These are phyloP conservation scores for Argyrosomus regius DNA, from an alignment of 2,797 vertebrate genomes.

Conservation along the genomic window DNA sequence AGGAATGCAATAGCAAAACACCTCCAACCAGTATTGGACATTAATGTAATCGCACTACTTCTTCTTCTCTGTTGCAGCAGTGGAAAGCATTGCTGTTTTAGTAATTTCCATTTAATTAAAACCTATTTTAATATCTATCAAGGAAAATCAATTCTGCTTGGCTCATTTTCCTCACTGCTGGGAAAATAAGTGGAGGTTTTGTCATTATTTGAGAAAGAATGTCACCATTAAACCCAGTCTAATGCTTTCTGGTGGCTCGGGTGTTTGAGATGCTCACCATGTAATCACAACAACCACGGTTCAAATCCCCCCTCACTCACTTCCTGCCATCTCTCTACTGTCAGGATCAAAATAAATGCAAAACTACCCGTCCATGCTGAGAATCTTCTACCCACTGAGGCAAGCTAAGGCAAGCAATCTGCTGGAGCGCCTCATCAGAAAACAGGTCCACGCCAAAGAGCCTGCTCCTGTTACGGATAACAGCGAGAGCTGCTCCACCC, in stretches of 20 bases:
- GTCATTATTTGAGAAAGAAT: conserved; percentile 17
- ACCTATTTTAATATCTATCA: conserved; percentile 8
- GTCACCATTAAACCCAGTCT: not conserved
- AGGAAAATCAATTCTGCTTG: not conserved
- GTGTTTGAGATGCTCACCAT: conserved; percentile 19
- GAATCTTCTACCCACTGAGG: conserved; percentile 4
- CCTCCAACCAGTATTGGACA: conserved; percentile 4
- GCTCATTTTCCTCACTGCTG: not conserved
- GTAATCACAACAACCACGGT: not conserved
- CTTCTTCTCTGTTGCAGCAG: not conserved
- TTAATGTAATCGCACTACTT: conserved; percentile 26
- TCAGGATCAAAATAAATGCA: conserved; percentile 21
- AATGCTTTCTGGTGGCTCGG: not conserved
- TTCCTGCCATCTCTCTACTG: conserved; percentile 4
- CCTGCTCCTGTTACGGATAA: conserved; percentile 24
- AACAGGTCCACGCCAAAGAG: conserved; percentile 7
- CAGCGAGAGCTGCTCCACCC: not conserved
- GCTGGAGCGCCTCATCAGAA: conserved; percentile 25
- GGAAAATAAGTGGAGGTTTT: not conserved
- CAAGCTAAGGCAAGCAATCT: conserved; percentile 6
- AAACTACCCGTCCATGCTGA: conserved; percentile 1
- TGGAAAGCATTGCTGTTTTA: conserved; percentile 7
- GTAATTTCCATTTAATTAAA: conserved; percentile 10
- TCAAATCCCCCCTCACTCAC: not conserved
- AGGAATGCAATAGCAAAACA: conserved; percentile 21